A percentile compares a stretch with the other conserved stretches of the same genome.
Evolutionary conservation across 1,140 invertebrate species (phyloP).

Genomic region (Leptoteleia sp.): DNA sequence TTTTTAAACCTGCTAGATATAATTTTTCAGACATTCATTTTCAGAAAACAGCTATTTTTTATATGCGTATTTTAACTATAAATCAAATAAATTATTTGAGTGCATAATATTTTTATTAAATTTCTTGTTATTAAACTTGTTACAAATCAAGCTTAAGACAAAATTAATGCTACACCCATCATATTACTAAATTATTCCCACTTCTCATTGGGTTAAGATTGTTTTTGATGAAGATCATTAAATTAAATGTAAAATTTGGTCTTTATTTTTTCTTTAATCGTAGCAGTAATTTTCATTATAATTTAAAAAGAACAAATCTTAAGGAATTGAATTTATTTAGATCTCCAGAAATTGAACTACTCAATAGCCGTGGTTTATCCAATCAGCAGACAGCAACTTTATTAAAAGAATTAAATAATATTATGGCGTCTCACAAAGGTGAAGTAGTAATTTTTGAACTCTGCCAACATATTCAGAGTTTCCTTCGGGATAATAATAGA

Average conservation of each 20-base stretch:
- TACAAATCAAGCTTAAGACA: conserved; percentile 9
- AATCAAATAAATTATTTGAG: not conserved
- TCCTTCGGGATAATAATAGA: conserved; percentile 87
- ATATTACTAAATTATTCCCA: too few relatives aligned
- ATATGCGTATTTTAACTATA: not conserved
- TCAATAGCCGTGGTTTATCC: conserved; percentile 87
- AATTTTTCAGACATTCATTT: not conserved
- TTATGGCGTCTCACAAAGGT: conserved; percentile 83
- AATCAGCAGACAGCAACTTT: conserved; percentile 83
- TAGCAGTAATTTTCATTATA: too few relatives aligned
- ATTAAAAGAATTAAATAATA: conserved; percentile 82
- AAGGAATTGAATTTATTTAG: too few relatives aligned
- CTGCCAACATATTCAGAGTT: conserved; percentile 86
- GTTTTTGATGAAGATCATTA: too few relatives aligned
- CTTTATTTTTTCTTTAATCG: too few relatives aligned
- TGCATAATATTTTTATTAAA: conserved; percentile 3
- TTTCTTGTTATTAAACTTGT: not conserved
- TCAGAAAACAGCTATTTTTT: not conserved
- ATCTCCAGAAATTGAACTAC: conserved; percentile 83
- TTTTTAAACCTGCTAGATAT: not conserved
- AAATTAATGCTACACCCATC: too few relatives aligned
- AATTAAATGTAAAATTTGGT: too few relatives aligned
- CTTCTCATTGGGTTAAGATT: too few relatives aligned
- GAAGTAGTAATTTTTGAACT: conserved; percentile 91
- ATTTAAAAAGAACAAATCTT: too few relatives aligned